Evolutionary conservation across 2,113 vertebrate genomes (phyloP), one percentile per base, ranked within the genome.

Genomic region (Sorex araneus): DNA sequence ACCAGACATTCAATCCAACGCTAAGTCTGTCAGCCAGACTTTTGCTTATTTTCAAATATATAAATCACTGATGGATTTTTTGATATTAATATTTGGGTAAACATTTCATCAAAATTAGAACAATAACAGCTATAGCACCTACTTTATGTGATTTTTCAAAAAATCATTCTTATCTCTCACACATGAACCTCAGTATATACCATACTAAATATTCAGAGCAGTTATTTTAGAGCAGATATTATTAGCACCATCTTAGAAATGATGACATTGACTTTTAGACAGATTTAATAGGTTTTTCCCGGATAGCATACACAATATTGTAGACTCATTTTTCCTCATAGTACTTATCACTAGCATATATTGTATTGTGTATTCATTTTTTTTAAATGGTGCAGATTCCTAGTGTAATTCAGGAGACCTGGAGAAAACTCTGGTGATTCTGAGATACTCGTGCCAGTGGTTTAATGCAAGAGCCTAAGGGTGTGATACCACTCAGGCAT

Each of bases 1-100:
- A 73, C 67, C 57, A 76, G 54, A 71, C 15, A 9, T n/a, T 79
- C 57, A 54, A 45, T 28, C 40, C 45, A 85, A 91, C 50, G 60
- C 54, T 9, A 54, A 88, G 47, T 67, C 63, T 23, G 1, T 64
- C 85, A 94, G 60, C 40, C 54, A 71, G 45, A 36, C 47, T 30
- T 75, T 83, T 70, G 67, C 36, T 92, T 54, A 43, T 77, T 86
- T 96, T 92, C 57, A 92, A 73, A 78, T 71, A 84, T 87, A 16
- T 76, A 81, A 78, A 67, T 66, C 32, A 91, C 67, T 75, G 84
- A 71, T 83, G 43, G 16, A 7, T 36, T 71, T 74, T 23, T 36
- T 81, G 36, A 36, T 25, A 88, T 78, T 60, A n/a, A 75, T 30
- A 3, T 7, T 60, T 88, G 82, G 43, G 18, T 85, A 70, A 80